Conservation (phyloP, 64 coral and sea anemone species). For the Actinia equina region DNA sequence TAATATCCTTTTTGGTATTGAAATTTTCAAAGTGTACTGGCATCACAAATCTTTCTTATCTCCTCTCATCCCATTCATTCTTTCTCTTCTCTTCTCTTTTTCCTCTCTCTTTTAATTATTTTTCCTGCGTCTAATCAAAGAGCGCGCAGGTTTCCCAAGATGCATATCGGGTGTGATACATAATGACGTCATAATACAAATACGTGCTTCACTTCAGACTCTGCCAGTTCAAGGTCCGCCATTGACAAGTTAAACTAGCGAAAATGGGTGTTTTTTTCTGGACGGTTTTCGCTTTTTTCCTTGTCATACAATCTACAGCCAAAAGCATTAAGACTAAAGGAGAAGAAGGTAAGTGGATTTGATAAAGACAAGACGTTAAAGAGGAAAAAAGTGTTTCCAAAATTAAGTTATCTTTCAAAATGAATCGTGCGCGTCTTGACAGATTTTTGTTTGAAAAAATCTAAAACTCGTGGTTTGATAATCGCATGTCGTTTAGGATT, state of each 20-base stretch:
- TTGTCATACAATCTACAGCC: background rate
- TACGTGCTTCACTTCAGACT: background rate
- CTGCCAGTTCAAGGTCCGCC: background rate
- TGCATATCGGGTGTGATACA: background rate
- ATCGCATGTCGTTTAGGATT: too few species aligned
- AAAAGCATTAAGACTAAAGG: background rate
- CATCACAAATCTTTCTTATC: too few species aligned
- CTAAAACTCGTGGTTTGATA: too few species aligned
- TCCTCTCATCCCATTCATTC: too few species aligned
- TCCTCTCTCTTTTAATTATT: too few species aligned
- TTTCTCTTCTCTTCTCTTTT: too few species aligned
- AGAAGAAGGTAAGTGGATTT: background rate
- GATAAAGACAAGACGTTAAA: background rate
- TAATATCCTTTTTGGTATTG: too few species aligned
- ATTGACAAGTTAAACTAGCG: background rate
- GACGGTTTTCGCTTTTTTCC: background rate
- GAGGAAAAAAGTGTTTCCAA: too few species aligned
- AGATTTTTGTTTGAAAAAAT: too few species aligned
- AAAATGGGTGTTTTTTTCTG: background rate
- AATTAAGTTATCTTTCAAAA: too few species aligned
- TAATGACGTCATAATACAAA: background rate
- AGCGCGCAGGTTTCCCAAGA: background rate
- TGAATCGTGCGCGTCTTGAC: too few species aligned
- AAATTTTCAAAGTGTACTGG: too few species aligned
- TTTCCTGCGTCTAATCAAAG: background rate